A percentile compares a stretch with the other conserved stretches of the same genome.
phyloP scores from a whole-genome alignment of 2,797 vertebrate species.

The Pteronotus mesoamericanus region DNA sequence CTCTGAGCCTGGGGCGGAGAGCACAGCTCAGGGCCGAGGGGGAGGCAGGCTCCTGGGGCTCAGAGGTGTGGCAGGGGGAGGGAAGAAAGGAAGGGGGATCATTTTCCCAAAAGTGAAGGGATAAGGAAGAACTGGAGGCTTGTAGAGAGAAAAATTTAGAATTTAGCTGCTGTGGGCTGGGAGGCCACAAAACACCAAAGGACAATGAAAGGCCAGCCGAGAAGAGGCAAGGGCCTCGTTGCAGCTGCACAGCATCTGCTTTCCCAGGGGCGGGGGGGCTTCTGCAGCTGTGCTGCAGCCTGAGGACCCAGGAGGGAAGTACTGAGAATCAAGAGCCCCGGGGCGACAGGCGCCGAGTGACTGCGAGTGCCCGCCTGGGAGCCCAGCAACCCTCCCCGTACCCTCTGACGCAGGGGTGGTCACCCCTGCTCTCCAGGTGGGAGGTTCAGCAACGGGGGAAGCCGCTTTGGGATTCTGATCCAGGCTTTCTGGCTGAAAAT shows the following conservation, averaged over 20 bases:
- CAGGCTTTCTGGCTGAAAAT: not conserved
- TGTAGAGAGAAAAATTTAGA: not conserved
- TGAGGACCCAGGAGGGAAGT: not conserved
- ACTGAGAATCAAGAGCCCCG: not conserved
- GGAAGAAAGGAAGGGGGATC: not conserved
- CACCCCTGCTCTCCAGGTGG: not conserved
- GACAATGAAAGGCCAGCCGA: not conserved
- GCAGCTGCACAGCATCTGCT: not conserved
- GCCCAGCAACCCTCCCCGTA: not conserved
- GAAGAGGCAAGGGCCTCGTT: not conserved
- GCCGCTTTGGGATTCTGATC: not conserved
- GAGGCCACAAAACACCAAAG: not conserved
- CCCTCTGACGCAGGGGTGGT: not conserved
- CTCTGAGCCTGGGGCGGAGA: not conserved
- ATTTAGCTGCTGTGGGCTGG: no score
- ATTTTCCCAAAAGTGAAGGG: not conserved
- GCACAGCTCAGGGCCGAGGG: not conserved
- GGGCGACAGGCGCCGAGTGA: fast-evolving
- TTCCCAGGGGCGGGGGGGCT: fast-evolving
- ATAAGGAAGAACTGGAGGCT: not conserved
- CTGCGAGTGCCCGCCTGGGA: fast-evolving
- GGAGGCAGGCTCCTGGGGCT: not conserved
- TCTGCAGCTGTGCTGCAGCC: not conserved
- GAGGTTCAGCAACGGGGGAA: not conserved
- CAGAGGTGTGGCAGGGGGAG: no score